These are phyloP conservation scores for Drosophila melanocephala DNA, from an alignment of 2,888 invertebrate species.

Conservation along the genomic window DNA sequence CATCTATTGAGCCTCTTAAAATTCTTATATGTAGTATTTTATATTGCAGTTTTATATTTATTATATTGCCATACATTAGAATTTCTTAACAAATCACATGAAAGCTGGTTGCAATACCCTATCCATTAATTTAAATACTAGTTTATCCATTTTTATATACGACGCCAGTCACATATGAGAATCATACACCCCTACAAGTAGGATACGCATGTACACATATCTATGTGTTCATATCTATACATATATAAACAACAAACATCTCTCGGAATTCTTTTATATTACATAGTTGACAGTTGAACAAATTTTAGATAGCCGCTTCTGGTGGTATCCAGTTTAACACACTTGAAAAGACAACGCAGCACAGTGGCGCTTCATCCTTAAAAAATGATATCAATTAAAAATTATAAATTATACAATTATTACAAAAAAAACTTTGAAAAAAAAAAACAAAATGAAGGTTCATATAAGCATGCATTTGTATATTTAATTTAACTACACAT, in stretches of 20 bases:
- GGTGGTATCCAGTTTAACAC: conserved; percentile 28
- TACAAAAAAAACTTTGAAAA: accelerated
- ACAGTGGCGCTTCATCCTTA: not conserved
- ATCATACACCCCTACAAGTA: conserved; percentile 33
- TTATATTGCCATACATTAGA: not conserved
- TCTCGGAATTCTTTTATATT: conserved; percentile 33
- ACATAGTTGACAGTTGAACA: conserved; percentile 53
- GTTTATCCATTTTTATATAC: not conserved
- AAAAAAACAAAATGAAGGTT: too few species aligned
- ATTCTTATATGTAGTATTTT: not conserved
- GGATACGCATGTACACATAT: conserved; percentile 15
- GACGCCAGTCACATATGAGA: conserved; percentile 13
- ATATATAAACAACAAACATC: conserved; percentile 15
- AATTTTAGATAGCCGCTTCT: conserved; percentile 48
- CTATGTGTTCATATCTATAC: not conserved
- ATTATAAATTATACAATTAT: not conserved
- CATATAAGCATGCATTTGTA: too few species aligned
- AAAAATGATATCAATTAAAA: not conserved
- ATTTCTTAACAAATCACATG: not conserved
- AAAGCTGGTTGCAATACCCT: not conserved
- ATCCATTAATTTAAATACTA: not conserved
- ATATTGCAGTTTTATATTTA: not conserved
- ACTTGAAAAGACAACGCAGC: conserved; percentile 20
- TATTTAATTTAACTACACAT: not conserved
- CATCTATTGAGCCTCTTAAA: not conserved